Percentiles rank a stretch among this genome's conserved stretches.
Conservation (phyloP, 2,888 invertebrate species). For the Willowsia nigromaculata region DNA sequence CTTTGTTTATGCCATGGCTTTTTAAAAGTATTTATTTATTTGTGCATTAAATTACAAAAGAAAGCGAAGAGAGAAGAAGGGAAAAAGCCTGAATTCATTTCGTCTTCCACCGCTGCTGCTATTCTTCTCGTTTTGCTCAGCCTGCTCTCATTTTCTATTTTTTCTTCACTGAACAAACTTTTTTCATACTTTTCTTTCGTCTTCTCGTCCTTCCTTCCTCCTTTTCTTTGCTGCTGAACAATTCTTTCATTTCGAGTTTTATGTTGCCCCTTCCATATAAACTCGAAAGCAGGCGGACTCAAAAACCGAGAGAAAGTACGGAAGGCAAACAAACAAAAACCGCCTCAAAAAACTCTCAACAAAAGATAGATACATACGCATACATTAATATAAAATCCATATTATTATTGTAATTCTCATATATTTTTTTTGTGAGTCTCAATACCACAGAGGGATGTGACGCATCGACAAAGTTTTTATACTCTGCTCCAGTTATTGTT, state of each 20-base stretch:
- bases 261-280: not conserved
- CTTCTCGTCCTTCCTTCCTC: not conserved
- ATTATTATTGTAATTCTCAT: not conserved
- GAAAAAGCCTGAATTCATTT: constrained; percentile 20
- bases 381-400: not conserved
- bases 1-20: not conserved
- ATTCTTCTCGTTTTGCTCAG: not conserved
- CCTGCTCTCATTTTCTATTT: not conserved
- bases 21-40: constrained; percentile 36
- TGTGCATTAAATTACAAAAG: constrained; percentile 47
- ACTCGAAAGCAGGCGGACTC: not conserved
- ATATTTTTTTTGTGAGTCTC: not conserved
- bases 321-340: not conserved
- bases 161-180: not conserved
- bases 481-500: not conserved
- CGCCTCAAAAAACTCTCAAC: not conserved
- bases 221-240: not conserved
- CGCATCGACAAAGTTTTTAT: constrained; percentile 26
- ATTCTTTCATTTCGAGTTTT: not conserved
- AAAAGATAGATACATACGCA: not conserved
- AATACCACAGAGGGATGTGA: constrained; percentile 10
- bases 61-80: not conserved
- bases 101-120: not conserved
- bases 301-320: not conserved
- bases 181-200: not conserved